Base-by-base conservation (phyloP, 2,888 invertebrate species). In the Tethea ocularis region DNA sequence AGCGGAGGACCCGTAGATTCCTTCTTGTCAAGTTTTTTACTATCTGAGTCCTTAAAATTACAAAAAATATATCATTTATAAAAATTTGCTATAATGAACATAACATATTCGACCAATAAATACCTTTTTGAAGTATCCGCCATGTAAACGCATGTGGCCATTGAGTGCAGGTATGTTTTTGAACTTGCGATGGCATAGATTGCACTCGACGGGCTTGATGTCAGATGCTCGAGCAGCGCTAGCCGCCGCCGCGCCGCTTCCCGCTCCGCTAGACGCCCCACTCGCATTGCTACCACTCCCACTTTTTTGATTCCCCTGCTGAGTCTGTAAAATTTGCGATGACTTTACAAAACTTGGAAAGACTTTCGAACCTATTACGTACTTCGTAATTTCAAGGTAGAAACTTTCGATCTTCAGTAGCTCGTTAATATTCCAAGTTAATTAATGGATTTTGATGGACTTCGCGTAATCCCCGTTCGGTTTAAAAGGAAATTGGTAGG, bases 101-200 rank as follows among this genome's bases (percentile, higher is more conserved):
- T 36, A 29, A 17, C 22, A 29, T 57, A 11, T 20, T 46, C 36
- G 13, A 55, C 54, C 38, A 36, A 6, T 24, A 59, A 51, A 52
- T 88, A 96, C 97, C 95, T 98, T 98, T 89, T 99, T 99, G 83
- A 98, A 97, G 89, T 98, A 99, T 60, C 99, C 99, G 52, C 99
- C 99, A 87, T 99, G 99, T 67, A 99, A 94, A 78, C 99, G 95
- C 99, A 99, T 99, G 85, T 99, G 99, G 10, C 99, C 99, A 89
- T 99, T 99, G 60, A 99, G 95, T 29, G 99, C 99, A 23, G 99
- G 98, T 87, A 98, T 97, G 88, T 99, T 99, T 93, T 99, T 99
- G 93, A 99, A 99, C 86, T 97, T 97, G 74, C 98, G 95, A 89
- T 98, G 97, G 86, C 99, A 99, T 63, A 99, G 94, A 89, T 97